phyloP scores from a whole-genome alignment of 2,113 vertebrate genomes.

The Heterotilapia buettikoferi region DNA sequence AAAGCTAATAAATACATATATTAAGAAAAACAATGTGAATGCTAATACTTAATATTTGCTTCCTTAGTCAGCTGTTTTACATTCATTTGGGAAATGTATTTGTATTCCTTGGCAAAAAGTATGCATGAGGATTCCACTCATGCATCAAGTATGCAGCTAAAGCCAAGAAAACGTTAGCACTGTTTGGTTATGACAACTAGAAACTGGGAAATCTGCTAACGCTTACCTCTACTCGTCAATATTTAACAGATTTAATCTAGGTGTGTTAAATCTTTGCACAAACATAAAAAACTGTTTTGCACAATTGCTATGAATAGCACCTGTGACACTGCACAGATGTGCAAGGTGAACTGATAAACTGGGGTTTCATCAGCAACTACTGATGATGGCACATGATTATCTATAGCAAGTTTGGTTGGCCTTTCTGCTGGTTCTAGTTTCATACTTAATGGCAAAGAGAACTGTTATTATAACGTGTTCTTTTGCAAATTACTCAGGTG shows the following conservation, averaged over 20 bases:
- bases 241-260: neutral
- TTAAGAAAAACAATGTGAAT: neutral
- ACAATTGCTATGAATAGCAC: neutral
- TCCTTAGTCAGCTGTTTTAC: neutral
- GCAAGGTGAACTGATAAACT: neutral
- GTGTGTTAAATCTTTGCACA: neutral
- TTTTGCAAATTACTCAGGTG: neutral
- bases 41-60: neutral
- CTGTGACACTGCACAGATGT: neutral
- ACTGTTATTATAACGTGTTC: neutral
- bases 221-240: neutral
- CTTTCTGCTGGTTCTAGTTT: neutral
- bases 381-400: neutral
- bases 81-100: neutral
- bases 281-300: neutral
- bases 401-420: neutral
- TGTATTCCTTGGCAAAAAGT: neutral
- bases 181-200: neutral
- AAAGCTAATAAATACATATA: neutral
- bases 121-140: neutral
- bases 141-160: neutral
- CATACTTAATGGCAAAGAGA: neutral
- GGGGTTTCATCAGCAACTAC: neutral
- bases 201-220: neutral
- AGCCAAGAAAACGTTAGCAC: neutral